These are phyloP conservation scores for Pampusana beccarii DNA, from an alignment of 2,113 vertebrate genomes.

Conservation along the genomic window DNA sequence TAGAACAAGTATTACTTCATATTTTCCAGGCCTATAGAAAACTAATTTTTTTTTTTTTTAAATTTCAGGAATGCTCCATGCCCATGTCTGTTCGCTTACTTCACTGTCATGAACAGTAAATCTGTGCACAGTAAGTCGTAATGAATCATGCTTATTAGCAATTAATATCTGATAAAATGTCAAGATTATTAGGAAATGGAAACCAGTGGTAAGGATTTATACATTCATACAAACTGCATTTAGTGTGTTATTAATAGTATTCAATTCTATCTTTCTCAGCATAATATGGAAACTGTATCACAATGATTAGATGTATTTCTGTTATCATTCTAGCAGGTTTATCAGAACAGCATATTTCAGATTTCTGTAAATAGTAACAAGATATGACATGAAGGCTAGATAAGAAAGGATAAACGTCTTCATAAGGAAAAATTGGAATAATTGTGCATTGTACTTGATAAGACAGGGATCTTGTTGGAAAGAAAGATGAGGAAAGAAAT, in stretches of 20 bases:
- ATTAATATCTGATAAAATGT: constrained; percentile 9
- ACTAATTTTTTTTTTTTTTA: not conserved
- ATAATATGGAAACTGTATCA: not conserved
- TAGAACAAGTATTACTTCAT: not conserved
- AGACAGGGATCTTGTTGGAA: not conserved
- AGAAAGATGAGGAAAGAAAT: not conserved
- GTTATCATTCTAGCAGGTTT: constrained; percentile 31
- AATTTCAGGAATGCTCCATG: not conserved
- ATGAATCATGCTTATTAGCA: not conserved
- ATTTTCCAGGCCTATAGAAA: not conserved
- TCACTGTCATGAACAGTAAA: not conserved
- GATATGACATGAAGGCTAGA: not conserved
- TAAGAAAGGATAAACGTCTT: constrained; percentile 24
- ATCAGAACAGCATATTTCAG: not conserved
- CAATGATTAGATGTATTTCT: not conserved
- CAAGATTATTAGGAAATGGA: not conserved
- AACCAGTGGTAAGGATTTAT: not conserved
- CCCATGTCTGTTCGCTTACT: not conserved
- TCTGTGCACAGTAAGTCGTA: not conserved
- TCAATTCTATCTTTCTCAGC: not conserved
- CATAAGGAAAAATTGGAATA: not conserved
- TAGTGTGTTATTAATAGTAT: not conserved
- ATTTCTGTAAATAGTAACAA: constrained; percentile 34
- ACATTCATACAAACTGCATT: not conserved
- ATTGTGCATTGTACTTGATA: not conserved